Evolutionary conservation across 2,888 invertebrate genomes (phyloP).

Genomic region (Rhagium mordax): DNA sequence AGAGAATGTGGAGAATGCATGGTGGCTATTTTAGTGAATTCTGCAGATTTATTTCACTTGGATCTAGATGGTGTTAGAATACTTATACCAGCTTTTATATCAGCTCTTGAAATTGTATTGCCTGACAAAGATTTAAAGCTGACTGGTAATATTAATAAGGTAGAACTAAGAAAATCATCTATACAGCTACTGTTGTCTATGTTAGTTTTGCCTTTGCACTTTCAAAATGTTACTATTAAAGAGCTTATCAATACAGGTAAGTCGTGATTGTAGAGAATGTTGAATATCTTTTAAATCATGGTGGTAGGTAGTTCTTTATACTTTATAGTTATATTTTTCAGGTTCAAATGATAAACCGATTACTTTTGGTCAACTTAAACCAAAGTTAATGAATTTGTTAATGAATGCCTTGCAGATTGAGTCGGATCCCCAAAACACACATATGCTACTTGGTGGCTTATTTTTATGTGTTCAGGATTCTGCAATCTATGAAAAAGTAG

Average conservation of each 20-base stretch:
- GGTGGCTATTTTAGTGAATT: conserved; percentile 90
- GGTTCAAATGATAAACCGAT: conserved; percentile 62
- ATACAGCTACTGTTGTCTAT: conserved; percentile 93
- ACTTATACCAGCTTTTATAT: conserved; percentile 90
- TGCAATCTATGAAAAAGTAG: conserved; percentile 81
- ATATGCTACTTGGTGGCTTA: conserved; percentile 88
- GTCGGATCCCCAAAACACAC: conserved; percentile 88
- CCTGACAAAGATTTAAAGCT: conserved; percentile 88
- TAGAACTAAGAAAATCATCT: conserved; percentile 90
- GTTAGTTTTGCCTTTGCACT: conserved; percentile 94
- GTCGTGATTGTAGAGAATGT: neutral
- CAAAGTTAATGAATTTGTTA: conserved; percentile 84
- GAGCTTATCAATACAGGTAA: conserved; percentile 76
- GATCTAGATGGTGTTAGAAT: conserved; percentile 95
- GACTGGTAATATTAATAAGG: conserved; percentile 81
- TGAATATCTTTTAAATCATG: too few species aligned
- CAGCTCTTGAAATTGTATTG: conserved; percentile 91
- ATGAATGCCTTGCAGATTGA: conserved; percentile 89
- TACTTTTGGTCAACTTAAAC: conserved; percentile 81
- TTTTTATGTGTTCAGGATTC: conserved; percentile 86
- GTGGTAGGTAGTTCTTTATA: neutral
- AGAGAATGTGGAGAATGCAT: conserved; percentile 84
- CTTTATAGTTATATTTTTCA: conserved; percentile 40
- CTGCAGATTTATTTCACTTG: conserved; percentile 88
- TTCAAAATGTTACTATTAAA: conserved; percentile 82